A percentile compares a stretch with the other conserved stretches of the same genome.
Conservation (phyloP, 2,113 vertebrate genomes). For the Pseudorasbora parva region DNA sequence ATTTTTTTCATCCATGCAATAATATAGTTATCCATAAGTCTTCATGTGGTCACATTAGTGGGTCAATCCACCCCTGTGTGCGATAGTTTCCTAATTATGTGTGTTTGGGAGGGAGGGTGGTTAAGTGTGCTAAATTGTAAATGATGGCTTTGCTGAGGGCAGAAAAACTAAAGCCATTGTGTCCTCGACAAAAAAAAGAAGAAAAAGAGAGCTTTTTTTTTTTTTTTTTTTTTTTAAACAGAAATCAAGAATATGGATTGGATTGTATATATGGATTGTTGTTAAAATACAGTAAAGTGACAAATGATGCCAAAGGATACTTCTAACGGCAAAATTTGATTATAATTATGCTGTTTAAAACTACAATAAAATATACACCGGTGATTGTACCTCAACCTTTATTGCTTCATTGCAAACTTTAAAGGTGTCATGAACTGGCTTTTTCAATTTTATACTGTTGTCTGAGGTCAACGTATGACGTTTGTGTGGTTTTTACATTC, state of each 20-base stretch:
- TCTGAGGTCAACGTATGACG: no score
- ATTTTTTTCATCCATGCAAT: constrained; percentile 52
- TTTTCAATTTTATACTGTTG: no score
- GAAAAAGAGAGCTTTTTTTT: not conserved
- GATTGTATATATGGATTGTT: not conserved
- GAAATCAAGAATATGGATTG: not conserved
- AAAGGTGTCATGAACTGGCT: no score
- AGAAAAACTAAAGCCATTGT: constrained; percentile 12
- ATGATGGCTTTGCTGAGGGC: constrained; percentile 32
- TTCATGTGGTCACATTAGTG: constrained; percentile 49
- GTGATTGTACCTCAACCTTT: not conserved
- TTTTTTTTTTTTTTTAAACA: no score
- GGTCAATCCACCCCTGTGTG: constrained; percentile 8
- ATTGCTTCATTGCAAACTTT: not conserved
- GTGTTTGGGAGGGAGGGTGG: not conserved
- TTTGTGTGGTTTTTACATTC: no score
- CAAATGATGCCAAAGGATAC: not conserved
- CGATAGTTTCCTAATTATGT: constrained; percentile 36
- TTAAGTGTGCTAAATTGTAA: constrained; percentile 31
- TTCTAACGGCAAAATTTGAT: not conserved
- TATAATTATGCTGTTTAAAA: not conserved
- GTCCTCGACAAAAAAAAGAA: not conserved
- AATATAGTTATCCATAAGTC: constrained; percentile 45
- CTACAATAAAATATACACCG: not conserved
- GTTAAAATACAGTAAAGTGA: not conserved